Conservation (phyloP, 2,888 invertebrate genomes). For the Drosophila macrospina region DNA sequence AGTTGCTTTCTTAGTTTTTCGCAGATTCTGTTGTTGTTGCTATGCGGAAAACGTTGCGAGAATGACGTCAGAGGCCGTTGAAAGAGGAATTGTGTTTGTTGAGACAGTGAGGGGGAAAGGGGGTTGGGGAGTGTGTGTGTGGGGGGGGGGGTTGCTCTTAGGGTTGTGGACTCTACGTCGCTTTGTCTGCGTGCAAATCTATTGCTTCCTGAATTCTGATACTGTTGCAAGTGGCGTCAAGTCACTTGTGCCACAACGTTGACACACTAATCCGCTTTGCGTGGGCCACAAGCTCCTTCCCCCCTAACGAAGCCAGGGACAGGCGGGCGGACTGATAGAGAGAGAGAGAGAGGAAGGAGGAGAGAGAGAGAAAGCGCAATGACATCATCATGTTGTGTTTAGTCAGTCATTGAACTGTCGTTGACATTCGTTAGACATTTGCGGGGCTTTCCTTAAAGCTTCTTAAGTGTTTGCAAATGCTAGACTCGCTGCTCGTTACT, state of each 20-base stretch:
- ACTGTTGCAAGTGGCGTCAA: constrained; percentile 53
- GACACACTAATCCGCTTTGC: constrained; percentile 77
- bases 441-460: constrained; percentile 38
- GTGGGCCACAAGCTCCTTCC: constrained; percentile 17
- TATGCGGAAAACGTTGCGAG: constrained; percentile 52
- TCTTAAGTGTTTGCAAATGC: background rate
- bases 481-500: constrained; percentile 1
- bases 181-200: constrained; percentile 65
- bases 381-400: constrained; percentile 40
- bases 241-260: constrained; percentile 39
- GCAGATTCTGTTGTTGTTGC: constrained; percentile 45
- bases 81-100: background rate
- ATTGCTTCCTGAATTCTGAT: constrained; percentile 80
- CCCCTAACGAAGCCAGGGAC: no score
- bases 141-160: background rate
- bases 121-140: background rate
- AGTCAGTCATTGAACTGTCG: constrained; percentile 58
- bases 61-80: constrained; percentile 36
- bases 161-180: background rate
- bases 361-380: constrained; percentile 6
- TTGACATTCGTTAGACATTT: constrained; percentile 56
- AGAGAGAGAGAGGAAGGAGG: background rate
- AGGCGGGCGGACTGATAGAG: constrained; percentile 1
- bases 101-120: background rate
- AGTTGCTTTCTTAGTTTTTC: no score